Base-by-base conservation (phyloP, 2,888 invertebrate species). In the Acrobasis suavella region DNA sequence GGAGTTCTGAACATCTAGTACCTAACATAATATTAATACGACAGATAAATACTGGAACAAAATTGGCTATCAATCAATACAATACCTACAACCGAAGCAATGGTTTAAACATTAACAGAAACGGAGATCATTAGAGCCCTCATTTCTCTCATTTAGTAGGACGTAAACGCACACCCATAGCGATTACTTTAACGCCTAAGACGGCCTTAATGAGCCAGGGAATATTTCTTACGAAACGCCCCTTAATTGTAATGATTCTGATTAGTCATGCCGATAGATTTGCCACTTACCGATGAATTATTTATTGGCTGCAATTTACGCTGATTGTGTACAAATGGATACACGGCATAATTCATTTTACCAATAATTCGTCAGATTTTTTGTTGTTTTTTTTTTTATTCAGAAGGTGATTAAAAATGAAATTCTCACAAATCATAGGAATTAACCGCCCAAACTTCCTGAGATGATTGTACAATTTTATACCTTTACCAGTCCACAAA, bases 161-260 rank as follows among this genome's bases (percentile, higher is more conserved):
- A 76, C 78, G 74, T 81, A 82, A 77, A 80, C 75, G 72, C 73
- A 76, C 69, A 71, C 75, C 78, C 76, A 69, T 75, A 70, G 74
- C 76, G 78, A 82, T 83, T 83, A 81, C 79, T 83, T 81, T 77
- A 80, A 79, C 75, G 79, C 72, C 76, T 78, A 69, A 77, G 81
- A 85, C 82, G 81, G 80, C 77, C 75, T 78, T 84, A 86, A 86
- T 83, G 87, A 85, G 76, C 73, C 78, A 68, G 72, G 79, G 76
- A 82, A 81, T 76, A 80, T 78, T 81, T 72, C 75, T 73, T 73
- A 71, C 72, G 64, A 68, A 76, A 70, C 71, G 68, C 68, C 73
- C 73, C 64, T 66, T 62, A 69, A 70, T 64, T 68, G 58, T 64
- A 60, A 66, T 60, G 32, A 37, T 51, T 15, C 46, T 64, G 32